These are phyloP conservation scores for Lasioglossum villosulum DNA, from an alignment of 2,888 invertebrate species.

Conservation along the genomic window DNA sequence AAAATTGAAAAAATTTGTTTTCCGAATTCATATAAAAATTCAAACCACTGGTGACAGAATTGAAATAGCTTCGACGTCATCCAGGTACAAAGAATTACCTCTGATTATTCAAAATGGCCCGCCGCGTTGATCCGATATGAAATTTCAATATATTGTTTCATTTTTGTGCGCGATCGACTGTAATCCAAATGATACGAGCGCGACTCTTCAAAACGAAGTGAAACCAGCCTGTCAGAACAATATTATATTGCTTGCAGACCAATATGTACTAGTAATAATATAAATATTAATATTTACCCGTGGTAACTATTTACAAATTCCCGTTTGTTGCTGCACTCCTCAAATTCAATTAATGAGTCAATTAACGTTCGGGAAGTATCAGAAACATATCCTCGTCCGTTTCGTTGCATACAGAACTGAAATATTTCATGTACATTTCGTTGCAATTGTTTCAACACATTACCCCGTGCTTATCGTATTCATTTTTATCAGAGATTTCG, in stretches of 20 bases:
- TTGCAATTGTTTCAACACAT: background rate
- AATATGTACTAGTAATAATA: rapidly evolving
- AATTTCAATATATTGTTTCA: background rate
- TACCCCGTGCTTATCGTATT: background rate
- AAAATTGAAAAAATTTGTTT: background rate
- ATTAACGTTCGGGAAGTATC: background rate
- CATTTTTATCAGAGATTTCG: background rate
- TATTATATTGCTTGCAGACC: background rate
- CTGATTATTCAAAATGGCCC: background rate
- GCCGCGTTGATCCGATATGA: background rate
- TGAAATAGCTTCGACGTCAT: background rate
- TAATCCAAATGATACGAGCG: background rate
- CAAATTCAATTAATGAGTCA: background rate
- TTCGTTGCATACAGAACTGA: background rate
- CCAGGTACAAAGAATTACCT: background rate
- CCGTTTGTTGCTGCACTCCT: background rate
- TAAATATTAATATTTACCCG: background rate
- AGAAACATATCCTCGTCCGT: background rate
- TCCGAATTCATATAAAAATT: background rate
- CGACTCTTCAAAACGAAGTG: background rate
- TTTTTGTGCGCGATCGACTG: constrained; percentile 1
- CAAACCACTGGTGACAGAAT: background rate
- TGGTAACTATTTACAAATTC: background rate
- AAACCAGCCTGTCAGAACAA: background rate
- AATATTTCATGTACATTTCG: background rate